phyloP scores from a whole-genome alignment of 2,888 invertebrate species.

The Drosophila anomalata region DNA sequence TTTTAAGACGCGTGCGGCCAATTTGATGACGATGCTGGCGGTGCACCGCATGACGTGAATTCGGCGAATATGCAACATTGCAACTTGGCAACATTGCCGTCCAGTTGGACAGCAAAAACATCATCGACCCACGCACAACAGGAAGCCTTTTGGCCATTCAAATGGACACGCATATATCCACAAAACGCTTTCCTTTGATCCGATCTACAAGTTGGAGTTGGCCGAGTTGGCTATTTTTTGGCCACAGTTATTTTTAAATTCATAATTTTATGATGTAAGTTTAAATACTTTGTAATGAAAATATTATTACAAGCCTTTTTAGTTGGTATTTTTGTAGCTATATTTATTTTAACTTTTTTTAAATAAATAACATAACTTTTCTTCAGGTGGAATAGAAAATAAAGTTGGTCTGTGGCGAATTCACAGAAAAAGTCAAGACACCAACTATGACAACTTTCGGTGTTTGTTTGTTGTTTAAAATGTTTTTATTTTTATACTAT shows the following conservation, averaged over 20 bases:
- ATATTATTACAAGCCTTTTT: too few relatives aligned
- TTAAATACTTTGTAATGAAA: too few relatives aligned
- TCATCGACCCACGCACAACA: slow-evolving; percentile 53
- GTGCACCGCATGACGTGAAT: slow-evolving; percentile 25
- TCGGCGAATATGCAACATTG: slow-evolving; percentile 20
- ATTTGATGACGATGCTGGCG: slow-evolving; percentile 58
- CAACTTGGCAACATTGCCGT: slow-evolving; percentile 39
- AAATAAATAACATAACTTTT: neutral
- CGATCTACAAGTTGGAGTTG: neutral
- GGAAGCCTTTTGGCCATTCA: slow-evolving; percentile 60
- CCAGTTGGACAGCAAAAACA: slow-evolving; percentile 28
- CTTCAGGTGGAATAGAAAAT: slow-evolving; percentile 31
- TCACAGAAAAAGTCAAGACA: neutral
- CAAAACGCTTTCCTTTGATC: slow-evolving; percentile 9
- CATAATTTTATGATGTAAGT: too few relatives aligned
- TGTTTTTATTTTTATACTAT: slow-evolving; percentile 3
- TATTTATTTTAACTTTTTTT: slow-evolving; percentile 6
- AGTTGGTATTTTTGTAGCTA: too few relatives aligned
- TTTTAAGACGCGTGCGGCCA: slow-evolving; percentile 67
- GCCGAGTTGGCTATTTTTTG: neutral
- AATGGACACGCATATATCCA: slow-evolving; percentile 43
- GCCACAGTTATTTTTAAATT: neutral
- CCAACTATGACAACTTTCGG: slow-evolving; percentile 47
- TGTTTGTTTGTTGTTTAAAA: slow-evolving; percentile 10
- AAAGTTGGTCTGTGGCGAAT: slow-evolving; percentile 13